phyloP scores from a whole-genome alignment of 2,797 vertebrate species.

The Alosa sapidissima region DNA sequence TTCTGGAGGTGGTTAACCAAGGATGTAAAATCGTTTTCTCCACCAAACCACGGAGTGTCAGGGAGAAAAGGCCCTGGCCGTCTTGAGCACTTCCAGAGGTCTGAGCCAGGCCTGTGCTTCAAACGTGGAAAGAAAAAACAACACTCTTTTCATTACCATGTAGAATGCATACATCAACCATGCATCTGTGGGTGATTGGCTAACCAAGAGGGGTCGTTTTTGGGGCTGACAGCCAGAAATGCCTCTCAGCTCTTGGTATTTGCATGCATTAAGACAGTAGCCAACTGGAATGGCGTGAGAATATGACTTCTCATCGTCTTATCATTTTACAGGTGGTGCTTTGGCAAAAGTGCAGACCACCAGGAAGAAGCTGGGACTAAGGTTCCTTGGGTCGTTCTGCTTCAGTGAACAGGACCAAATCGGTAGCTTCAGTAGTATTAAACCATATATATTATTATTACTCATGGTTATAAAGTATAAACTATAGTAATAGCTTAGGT shows the following conservation, averaged over 20 bases:
- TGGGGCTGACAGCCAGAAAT: conserved; percentile 2
- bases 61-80: conserved; percentile 38
- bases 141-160: background rate
- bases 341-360: background rate
- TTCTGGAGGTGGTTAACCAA: conserved; percentile 71
- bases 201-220: background rate
- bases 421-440: background rate
- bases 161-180: conserved; percentile 13
- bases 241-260: background rate
- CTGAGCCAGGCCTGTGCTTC: background rate
- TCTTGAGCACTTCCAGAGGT: conserved; percentile 44
- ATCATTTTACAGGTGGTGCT: background rate
- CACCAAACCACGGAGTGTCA: conserved; percentile 61
- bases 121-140: background rate
- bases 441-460: background rate
- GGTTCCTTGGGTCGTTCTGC: background rate
- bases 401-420: background rate
- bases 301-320: background rate
- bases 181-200: background rate
- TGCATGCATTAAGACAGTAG: background rate
- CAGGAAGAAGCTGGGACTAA: background rate
- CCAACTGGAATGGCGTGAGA: background rate
- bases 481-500: background rate
- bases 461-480: background rate
- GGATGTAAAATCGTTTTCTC: conserved; percentile 68